Evolutionary conservation across 2,113 vertebrate species (phyloP).

Genomic region (Lycocorax pyrrhopterus): DNA sequence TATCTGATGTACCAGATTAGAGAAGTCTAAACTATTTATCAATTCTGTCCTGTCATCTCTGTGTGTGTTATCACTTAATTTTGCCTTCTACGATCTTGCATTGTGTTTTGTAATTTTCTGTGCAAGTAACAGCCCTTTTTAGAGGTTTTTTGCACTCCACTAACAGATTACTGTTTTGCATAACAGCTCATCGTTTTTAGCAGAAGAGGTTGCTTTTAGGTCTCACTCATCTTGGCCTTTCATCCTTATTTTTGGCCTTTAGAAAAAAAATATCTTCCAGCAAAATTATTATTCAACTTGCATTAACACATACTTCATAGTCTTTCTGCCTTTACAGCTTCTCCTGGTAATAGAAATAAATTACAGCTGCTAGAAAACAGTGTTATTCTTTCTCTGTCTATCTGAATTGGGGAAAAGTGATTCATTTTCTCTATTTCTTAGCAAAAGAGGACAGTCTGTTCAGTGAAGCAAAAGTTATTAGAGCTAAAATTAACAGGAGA

Average conservation of each 20-base stretch:
- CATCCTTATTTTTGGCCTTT: background rate
- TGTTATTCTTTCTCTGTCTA: background rate
- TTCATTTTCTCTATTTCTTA: background rate
- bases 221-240: background rate
- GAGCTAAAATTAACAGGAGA: constrained; percentile 2
- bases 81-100: background rate
- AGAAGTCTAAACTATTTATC: background rate
- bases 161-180: background rate
- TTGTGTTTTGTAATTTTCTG: background rate
- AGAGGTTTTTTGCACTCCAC: background rate
- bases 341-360: background rate
- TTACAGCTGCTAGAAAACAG: background rate
- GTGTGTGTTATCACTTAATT: background rate
- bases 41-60: background rate
- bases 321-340: background rate
- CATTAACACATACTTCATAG: background rate
- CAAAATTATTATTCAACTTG: background rate
- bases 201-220: background rate
- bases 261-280: background rate
- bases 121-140: background rate
- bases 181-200: background rate
- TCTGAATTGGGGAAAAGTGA: background rate
- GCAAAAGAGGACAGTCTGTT: background rate
- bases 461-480: background rate
- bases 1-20: background rate